Base-by-base conservation (phyloP, 2,113 vertebrate species). In the Apus apus region DNA sequence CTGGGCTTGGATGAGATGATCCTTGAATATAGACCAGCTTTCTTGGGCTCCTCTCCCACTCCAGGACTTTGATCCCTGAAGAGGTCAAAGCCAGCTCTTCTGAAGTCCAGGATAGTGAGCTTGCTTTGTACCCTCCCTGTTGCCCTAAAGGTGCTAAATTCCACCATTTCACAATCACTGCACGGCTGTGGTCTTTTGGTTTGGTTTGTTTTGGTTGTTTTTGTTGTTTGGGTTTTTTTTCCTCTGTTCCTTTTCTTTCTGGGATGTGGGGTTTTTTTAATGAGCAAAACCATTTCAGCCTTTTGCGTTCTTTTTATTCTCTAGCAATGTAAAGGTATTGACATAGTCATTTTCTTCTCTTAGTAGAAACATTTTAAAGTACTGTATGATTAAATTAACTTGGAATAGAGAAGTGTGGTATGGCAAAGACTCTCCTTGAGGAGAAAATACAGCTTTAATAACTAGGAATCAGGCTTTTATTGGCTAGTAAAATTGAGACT, bases 401-500 rank as follows among this genome's bases (percentile, higher is more conserved):
- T 74, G 78, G 60, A 93, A 70, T 45, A 53, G 53, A 61, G 68
- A 89, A 92, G 53, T 1, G 0, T 48, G 54, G n/a, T 68, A 54
- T 46, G 30, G 84, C 43, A 85, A 92, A 89, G 54, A 21, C 58
- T 92, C 61, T 97, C 74, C 60, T 92, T 71, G 65, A 92, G 76
- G 56, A 91, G 75, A 95, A 96, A 93, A 94, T 81, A 77, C 8
- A 85, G 78, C 74, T 93, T 95, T 93, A 96, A 85, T 95, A 95
- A 90, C 64, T 60, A 67, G 58, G 53, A 78, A 87, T 68, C 68
- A 91, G 65, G 53, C 60, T 91, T 97, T 93, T 93, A 96, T 80
- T 91, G 81, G 40, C 71, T 83, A 76, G 74, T 79, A 81, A 87
- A 91, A 82, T 58, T 77, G 81, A 93, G 85, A 70, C 12, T 25